Base-by-base conservation (phyloP, 35 echinoderm and acorn worm genomes). In the Heliocidaris erythrogramma region DNA sequence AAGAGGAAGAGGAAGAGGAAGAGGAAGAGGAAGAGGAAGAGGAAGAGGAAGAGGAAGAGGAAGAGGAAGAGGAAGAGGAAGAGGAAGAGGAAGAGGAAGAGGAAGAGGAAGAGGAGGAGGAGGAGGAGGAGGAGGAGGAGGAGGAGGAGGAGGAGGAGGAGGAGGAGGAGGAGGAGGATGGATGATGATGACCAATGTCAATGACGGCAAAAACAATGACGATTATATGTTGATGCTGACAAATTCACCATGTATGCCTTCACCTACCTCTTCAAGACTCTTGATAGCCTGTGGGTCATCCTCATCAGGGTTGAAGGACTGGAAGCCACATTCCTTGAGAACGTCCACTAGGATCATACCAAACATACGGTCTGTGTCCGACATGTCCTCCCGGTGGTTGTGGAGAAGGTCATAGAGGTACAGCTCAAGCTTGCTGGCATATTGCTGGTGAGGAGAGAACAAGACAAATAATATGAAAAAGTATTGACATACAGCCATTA, bases 351-450 rank as follows among this genome's bases (percentile, higher is more conserved):
- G 78, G 56, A 93, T 95, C 85, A 95, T 92, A 47, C 96, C 94
- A 86, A 95, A 95, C 32, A 53, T 59, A 49, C 32, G 35, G 31
- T 98, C 96, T 9, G 93, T 93, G 31, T 95, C 89, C 0, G 93
- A 92, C 42, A 99, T 49, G 32, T 96, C 90, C 0, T 90, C 35
- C 11, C 50, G 48, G 47, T 99, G 95, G 47, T 99, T 97, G 18
- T 92, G 93, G 49, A 97, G 87, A 32, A 99, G 95, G 86, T 99
- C 98, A 85, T 96, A 97, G 27, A 99, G 94, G 86, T 94, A 99
- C 13, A 99, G 88, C 60, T 97, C 97, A 92, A 98, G 96, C 60
- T 97, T 98, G 88, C 94, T 94, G 48, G 94, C 94, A 95, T 97
- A 96, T 71, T 97, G 94, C 91, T 95, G 86, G 29, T 31, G 59